Base-by-base conservation (phyloP, 2,888 invertebrate species). In the Chymomyza fuscimana region DNA sequence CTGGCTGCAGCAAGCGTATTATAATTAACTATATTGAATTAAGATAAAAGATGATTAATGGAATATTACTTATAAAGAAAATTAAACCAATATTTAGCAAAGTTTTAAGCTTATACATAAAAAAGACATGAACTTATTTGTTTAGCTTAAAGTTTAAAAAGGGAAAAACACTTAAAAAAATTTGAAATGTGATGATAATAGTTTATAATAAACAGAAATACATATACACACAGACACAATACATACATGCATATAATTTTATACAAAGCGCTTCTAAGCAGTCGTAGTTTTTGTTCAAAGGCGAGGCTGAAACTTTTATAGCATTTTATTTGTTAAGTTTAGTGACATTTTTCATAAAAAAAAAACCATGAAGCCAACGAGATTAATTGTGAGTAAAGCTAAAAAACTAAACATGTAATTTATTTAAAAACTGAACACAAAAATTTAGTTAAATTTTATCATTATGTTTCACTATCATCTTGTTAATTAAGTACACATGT, bases 161-260 rank as follows among this genome's bases (percentile, higher is more conserved):
- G 4, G 25, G 51, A 65, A 12, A 22, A 65, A 50, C 19, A 81
- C 88, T 86, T 84, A 84, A 46, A 46, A 32, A 84, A 75, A 80
- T 88, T 87, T 80, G 76, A 86, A 85, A 87, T 85, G 88, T 85
- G 85, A 88, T 85, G 83, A 84, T 84, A 84, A 84, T 84, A 84
- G 83, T 86, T 83, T 73, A 79, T 83, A 83, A 76, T 69, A 75
- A 63, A 69, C 51, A 75, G 59, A 67, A 60, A 75, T 65, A 68
- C 50, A 74, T 63, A 67, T 65, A 70, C 68, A 73, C 32, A 74
- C 25, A 72, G 36, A 56, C 54, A 65, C 16, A 46, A 76, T 59
- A 67, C 71, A 69, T 69, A 78, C 25, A 72, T 58, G 73, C 63
- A 72, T 54, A 56, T 63, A 36, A 61, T 46, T 46, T 46, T 46